Percentiles rank a stretch among this genome's conserved stretches.
phyloP scores from a whole-genome alignment of 2,113 vertebrate genomes.

The Rattus norvegicus region GRCr8 NC_086024.1:32046501-32047000 shows the following conservation, averaged over 20 bases:
- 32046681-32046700: neutral
- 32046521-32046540: neutral
- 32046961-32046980: neutral
- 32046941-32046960: neutral
- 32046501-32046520: neutral
- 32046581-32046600: neutral
- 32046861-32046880: neutral
- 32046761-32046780: neutral
- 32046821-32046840: conserved; percentile 14
- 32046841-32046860: neutral
- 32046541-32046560: neutral
- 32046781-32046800: neutral
- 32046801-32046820: neutral
- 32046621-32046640: neutral
- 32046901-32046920: neutral
- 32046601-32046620: neutral
- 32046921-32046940: neutral
- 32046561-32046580: neutral
- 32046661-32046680: neutral
- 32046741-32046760: neutral
- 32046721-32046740: neutral
- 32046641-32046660: neutral
- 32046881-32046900: neutral
- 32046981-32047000: neutral
- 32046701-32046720: neutral